Evolutionary conservation across 1,140 invertebrate genomes (phyloP), one percentile per base, ranked within the genome.

Genomic region (Heliconius himera): DNA sequence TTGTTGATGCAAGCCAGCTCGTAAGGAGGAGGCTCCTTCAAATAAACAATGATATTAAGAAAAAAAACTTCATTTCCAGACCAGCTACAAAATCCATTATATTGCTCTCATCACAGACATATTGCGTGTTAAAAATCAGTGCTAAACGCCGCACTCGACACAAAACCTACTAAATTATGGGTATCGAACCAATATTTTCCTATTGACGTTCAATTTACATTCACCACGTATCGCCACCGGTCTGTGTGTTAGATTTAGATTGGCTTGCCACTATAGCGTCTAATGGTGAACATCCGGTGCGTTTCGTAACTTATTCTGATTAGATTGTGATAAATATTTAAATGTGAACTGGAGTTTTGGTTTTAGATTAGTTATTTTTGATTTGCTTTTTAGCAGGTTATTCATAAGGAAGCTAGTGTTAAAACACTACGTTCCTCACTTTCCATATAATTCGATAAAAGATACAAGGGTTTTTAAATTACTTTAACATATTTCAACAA

Each of bases 281-380:
- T 66, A 66, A 66, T 66, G 26, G 54, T 51, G 73, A 51, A 74
- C n/a, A 46, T 74, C 73, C 73, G 73, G 73, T 22, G 8, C 29
- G 51, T 60, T 56, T 54, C 51, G 26, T 74, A 29, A 66, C 11
- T 66, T 66, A 66, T 26, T n/a, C 22, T 29, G 26, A 66, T 66
- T 29, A 29, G 3, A 2, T 16, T 9, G 22, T 26, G 20, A 26
- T 66, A 26, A 66, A 29, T 66, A 66, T 66, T 29, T 66, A 3
- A 66, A 66, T n/a, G 26, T 16, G 60, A 16, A 66, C 60, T 66
- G 60, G 8, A 22, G 22, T 18, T 22, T n/a, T 5, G 18, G n/a
- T 8, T 60, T 9, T 46, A 3, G 41, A 46, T 46, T 1, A 4
- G 3, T 16, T 36, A 16, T 60, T 26, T 60, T 60, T 54, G 16